Evolutionary conservation across 2,888 invertebrate species (phyloP), one percentile per base, ranked within the genome.

Genomic region (Suillia variegata): DNA sequence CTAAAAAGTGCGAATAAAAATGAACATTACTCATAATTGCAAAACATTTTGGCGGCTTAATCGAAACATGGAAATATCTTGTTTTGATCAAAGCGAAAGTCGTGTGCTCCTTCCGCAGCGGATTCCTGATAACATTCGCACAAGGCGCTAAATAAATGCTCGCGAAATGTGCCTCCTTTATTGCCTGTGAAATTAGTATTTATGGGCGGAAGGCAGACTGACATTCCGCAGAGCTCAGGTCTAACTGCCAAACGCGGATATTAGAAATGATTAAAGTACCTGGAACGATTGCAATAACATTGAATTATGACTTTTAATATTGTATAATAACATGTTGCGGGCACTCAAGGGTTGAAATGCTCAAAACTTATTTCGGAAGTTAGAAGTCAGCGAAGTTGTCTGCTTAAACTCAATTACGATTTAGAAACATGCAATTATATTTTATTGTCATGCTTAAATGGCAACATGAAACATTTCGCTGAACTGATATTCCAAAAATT

Each of bases 141-240:
- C 18, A 45, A 5, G 6, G 6, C 45, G 13, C 5, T 4, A 20
- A 5, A 8, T 13, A 20, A 45, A 45, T 45, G 45, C 18, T 17
- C 18, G 45, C 45, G 45, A 71, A 79, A 77, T 78, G 74, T 73
- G 69, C 67, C 64, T 70, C 73, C 78, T 79, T 80, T 80, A 80
- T 80, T 76, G 78, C 77, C 80, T 77, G 79, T 77, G 80, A 80
- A 80, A 80, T 80, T 80, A 79, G 79, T 80, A 80, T 80, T 80
- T 80, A 80, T 80, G 70, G 67, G 61, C 72, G 72, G 69, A 65
- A 67, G 68, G 45, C 18, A 13, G 4, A 8, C 45, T 45, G 45
- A 45, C 45, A 45, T 45, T 45, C 45, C 18, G 18, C 45, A 45
- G 18, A 6, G 45, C 18, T 45, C 6, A 6, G 12, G 12, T 15